phyloP scores from a whole-genome alignment of 2,797 vertebrate species.

The Gallirallus australis region DNA sequence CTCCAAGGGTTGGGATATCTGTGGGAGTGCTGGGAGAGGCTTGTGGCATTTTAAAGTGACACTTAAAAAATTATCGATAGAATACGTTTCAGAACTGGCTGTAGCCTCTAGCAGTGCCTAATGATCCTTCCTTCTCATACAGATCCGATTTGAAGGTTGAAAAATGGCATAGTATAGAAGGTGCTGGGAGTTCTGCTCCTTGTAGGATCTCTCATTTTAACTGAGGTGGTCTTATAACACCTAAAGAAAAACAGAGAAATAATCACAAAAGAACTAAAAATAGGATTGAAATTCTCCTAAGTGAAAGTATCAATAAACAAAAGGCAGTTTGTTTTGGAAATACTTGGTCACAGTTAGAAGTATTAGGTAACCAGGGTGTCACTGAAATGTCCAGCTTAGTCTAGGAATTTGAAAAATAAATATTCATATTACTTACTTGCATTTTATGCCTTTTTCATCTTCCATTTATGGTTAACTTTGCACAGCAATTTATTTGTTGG shows the following conservation, averaged over 20 bases:
- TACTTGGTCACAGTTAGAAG: neutral
- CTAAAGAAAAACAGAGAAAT: neutral
- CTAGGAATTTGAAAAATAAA: slow-evolving; percentile 2
- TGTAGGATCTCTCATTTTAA: neutral
- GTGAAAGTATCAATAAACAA: neutral
- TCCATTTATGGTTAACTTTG: slow-evolving; percentile 16
- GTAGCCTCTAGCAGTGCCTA: neutral
- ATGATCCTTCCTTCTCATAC: neutral
- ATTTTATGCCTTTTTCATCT: slow-evolving; percentile 1
- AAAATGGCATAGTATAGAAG: neutral
- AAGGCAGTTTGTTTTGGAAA: neutral
- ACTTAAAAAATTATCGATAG: neutral
- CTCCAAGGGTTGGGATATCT: neutral
- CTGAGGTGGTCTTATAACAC: neutral
- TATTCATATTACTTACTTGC: neutral
- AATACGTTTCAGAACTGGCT: neutral
- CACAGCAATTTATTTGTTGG: neutral
- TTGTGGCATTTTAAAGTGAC: slow-evolving; percentile 9
- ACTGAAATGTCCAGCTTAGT: neutral
- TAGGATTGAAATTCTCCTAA: neutral
- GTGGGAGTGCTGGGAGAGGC: neutral
- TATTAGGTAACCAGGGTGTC: neutral
- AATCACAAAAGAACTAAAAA: neutral
- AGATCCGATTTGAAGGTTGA: neutral
- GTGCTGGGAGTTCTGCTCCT: neutral